Conservation (phyloP, 2,797 vertebrate species). For the Smutsia temminckii region DNA sequence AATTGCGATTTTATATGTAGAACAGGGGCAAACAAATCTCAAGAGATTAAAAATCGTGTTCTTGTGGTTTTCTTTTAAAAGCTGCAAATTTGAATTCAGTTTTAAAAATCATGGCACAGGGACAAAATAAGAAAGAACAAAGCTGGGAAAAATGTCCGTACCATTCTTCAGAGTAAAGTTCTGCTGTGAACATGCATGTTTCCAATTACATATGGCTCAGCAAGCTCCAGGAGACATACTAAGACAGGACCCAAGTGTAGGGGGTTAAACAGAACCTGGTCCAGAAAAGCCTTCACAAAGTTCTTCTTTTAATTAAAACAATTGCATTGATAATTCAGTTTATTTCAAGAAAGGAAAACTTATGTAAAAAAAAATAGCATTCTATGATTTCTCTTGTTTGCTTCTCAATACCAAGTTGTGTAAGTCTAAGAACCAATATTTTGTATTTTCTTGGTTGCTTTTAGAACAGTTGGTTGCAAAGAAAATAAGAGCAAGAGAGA, state of each 20-base stretch:
- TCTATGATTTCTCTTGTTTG: too few relatives aligned
- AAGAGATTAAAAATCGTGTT: conserved; percentile 64
- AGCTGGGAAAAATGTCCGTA: background rate
- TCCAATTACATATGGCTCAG: background rate
- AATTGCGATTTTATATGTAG: background rate
- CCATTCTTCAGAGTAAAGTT: background rate
- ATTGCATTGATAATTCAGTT: rapidly evolving
- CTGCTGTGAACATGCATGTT: background rate
- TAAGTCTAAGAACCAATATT: background rate
- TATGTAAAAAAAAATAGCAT: background rate
- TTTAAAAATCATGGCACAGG: conserved; percentile 14
- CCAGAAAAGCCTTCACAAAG: background rate
- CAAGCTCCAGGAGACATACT: rapidly evolving
- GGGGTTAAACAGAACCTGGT: rapidly evolving
- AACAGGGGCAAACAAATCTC: conserved; percentile 15
- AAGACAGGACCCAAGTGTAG: background rate
- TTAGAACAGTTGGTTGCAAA: background rate
- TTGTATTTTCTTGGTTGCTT: background rate
- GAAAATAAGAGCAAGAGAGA: background rate
- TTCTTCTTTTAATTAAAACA: background rate
- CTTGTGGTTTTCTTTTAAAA: conserved; percentile 66
- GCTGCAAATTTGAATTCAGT: conserved; percentile 71
- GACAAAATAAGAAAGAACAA: conserved; percentile 43
- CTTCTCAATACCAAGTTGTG: background rate
- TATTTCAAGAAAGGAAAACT: background rate